phyloP scores from a whole-genome alignment of 2,797 vertebrate species.

The Catharus ustulatus region DNA sequence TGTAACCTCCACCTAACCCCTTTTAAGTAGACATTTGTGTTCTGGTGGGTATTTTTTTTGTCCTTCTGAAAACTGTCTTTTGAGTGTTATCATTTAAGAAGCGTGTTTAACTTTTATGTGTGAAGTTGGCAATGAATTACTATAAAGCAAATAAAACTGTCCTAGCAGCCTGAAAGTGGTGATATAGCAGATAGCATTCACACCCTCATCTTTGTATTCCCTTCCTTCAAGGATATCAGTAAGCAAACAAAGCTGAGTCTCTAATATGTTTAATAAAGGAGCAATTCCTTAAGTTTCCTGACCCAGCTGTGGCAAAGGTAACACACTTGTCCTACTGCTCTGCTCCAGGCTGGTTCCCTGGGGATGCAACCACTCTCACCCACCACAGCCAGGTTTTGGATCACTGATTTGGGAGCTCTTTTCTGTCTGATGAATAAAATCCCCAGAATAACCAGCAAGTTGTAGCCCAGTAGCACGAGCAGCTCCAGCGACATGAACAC shows the following conservation, averaged over 20 bases:
- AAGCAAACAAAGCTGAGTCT: slow-evolving; percentile 70
- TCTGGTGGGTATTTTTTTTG: slow-evolving; percentile 18
- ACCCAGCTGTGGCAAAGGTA: slow-evolving; percentile 56
- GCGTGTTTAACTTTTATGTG: slow-evolving; percentile 77
- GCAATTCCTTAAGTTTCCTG: slow-evolving; percentile 56
- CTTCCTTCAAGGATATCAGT: slow-evolving; percentile 65
- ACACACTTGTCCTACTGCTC: not conserved
- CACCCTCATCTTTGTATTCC: slow-evolving; percentile 70
- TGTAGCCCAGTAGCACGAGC: rapidly evolving
- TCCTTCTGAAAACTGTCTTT: slow-evolving; percentile 77
- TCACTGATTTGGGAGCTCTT: not conserved
- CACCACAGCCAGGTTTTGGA: not conserved
- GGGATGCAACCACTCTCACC: not conserved
- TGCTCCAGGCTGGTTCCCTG: not conserved
- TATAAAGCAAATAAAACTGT: slow-evolving; percentile 80
- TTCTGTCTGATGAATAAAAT: not conserved
- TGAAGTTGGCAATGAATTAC: slow-evolving; percentile 78
- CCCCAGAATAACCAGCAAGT: not conserved
- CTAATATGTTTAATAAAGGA: slow-evolving; percentile 74
- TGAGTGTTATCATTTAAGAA: slow-evolving; percentile 74
- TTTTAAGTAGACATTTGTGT: slow-evolving; percentile 51
- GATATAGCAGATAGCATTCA: slow-evolving; percentile 73
- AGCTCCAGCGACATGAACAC: rapidly evolving
- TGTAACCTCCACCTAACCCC: slow-evolving; percentile 66
- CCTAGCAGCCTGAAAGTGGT: slow-evolving; percentile 64